Evolutionary conservation across 2,113 vertebrate genomes (phyloP).

Genomic region (Todiramphus saurophagus): DNA sequence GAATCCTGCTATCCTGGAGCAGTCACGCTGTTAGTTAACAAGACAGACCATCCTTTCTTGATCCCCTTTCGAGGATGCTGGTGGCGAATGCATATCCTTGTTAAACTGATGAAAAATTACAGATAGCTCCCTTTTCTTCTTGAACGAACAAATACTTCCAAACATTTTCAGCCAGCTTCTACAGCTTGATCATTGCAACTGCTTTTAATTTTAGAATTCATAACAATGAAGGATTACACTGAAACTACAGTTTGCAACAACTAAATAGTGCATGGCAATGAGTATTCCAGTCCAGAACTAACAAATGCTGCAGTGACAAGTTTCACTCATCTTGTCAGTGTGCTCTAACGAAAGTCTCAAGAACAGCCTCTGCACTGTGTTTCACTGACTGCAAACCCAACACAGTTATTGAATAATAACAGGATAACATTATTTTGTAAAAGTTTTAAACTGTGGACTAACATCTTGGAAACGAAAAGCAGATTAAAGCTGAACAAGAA

Average conservation of each 20-base stretch:
- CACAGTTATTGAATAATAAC: background rate
- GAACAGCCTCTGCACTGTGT: background rate
- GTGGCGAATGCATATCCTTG: background rate
- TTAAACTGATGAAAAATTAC: background rate
- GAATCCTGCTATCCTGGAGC: background rate
- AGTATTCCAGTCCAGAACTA: background rate
- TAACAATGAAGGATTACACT: background rate
- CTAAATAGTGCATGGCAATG: background rate
- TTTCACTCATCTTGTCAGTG: background rate
- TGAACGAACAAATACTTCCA: background rate
- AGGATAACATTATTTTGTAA: background rate
- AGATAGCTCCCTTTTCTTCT: background rate
- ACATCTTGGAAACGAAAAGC: background rate
- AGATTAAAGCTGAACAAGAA: background rate
- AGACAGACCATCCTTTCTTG: background rate
- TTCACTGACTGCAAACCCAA: background rate
- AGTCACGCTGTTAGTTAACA: background rate
- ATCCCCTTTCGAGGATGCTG: background rate
- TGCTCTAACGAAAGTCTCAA: background rate
- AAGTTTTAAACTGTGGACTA: background rate
- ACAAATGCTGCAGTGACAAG: background rate
- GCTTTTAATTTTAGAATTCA: background rate
- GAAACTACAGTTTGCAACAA: background rate
- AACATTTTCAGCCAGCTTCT: background rate
- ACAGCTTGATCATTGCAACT: background rate